phyloP scores from a whole-genome alignment of 2,113 vertebrate genomes.

The Ceratotherium simum region DNA sequence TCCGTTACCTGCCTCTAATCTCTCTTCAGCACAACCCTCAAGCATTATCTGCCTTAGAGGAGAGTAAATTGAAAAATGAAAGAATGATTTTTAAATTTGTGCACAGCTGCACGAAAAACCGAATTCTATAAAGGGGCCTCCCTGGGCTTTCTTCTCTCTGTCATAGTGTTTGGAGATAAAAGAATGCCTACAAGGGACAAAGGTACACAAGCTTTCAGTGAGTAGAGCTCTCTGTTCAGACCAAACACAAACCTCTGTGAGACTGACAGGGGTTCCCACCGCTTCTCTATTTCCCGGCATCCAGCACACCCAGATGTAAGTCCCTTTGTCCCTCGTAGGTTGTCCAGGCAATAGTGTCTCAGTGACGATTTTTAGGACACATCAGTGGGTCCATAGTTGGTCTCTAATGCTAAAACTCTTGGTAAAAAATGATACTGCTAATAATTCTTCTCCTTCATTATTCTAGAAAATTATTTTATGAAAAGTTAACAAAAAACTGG shows the following conservation, averaged over 20 bases:
- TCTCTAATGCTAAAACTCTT: neutral
- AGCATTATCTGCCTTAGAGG: constrained; percentile 60
- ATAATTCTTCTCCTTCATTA: neutral
- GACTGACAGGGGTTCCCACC: neutral
- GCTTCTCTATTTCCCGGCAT: neutral
- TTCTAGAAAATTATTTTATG: neutral
- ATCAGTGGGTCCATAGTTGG: neutral
- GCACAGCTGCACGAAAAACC: neutral
- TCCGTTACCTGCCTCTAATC: constrained; percentile 74
- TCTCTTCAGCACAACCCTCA: constrained; percentile 72
- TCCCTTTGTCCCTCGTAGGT: neutral
- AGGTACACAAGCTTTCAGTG: constrained; percentile 11
- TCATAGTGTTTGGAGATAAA: constrained; percentile 22
- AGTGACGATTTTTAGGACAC: neutral
- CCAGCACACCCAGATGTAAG: neutral
- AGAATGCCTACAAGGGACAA: constrained; percentile 60
- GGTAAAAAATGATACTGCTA: neutral
- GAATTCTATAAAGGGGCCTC: constrained; percentile 36
- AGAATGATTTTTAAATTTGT: constrained; percentile 69
- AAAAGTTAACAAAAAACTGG: neutral
- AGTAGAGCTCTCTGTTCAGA: constrained; percentile 48
- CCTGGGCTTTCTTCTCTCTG: constrained; percentile 19
- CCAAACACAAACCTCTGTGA: neutral
- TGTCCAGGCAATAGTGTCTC: neutral
- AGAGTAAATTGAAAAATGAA: constrained; percentile 78